phyloP scores from a whole-genome alignment of 2,797 vertebrate species.

The Odontamblyopus lacepedii region DNA sequence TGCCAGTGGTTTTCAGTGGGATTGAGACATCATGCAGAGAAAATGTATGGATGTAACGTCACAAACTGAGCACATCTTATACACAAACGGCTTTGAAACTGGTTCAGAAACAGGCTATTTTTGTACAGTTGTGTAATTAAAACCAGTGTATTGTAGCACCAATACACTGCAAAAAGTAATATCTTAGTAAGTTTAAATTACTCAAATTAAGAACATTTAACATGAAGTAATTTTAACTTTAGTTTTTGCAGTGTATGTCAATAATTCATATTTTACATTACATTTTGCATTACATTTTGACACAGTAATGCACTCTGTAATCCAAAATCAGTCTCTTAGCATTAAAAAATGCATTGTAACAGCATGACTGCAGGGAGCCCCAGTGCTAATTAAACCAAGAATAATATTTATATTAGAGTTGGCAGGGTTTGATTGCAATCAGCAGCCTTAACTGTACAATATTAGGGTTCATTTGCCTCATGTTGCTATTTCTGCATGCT shows the following conservation, averaged over 20 bases:
- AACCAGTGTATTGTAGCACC: not conserved
- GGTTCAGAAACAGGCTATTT: not conserved
- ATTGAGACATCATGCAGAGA: constrained; percentile 22
- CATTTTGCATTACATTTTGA: too few species aligned
- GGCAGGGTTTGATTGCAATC: constrained; percentile 11
- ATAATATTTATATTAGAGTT: constrained; percentile 2
- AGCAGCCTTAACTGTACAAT: constrained; percentile 6
- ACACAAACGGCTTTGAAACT: not conserved
- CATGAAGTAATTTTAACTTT: too few species aligned
- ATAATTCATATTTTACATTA: too few species aligned
- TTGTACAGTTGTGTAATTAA: not conserved
- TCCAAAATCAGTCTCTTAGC: not conserved
- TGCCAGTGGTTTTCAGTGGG: constrained; percentile 38
- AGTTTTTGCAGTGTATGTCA: too few species aligned
- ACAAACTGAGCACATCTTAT: not conserved
- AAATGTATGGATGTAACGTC: not conserved
- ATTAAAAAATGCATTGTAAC: not conserved
- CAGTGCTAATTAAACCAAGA: not conserved
- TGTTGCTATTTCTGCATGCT: not conserved
- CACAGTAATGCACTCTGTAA: too few species aligned
- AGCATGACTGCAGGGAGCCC: not conserved
- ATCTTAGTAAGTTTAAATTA: too few species aligned
- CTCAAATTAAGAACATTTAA: too few species aligned
- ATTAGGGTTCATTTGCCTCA: constrained; percentile 2
- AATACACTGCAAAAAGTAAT: too few species aligned